Evolutionary conservation across 1,140 invertebrate genomes (phyloP).

Genomic region (Agrilus planipennis): DNA sequence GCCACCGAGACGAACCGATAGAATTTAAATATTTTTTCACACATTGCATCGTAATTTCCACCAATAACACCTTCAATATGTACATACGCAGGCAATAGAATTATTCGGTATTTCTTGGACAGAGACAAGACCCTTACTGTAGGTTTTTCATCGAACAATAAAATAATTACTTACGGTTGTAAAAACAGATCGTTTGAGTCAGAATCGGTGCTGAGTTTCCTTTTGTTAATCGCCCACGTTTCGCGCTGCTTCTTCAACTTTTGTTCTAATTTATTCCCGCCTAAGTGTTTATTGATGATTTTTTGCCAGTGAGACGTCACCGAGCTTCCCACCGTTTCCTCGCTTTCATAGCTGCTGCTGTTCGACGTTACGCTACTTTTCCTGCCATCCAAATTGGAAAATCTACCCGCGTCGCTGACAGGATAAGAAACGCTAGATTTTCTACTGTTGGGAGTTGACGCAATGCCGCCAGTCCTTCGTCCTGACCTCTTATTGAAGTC

Average conservation of each 20-base stretch:
- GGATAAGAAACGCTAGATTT: slow-evolving; percentile 10
- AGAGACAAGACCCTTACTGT: too few relatives aligned
- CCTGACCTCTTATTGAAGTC: too few relatives aligned
- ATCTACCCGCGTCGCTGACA: slow-evolving; percentile 2
- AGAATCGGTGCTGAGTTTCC: slow-evolving; percentile 31
- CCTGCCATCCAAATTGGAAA: slow-evolving; percentile 27
- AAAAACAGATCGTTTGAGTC: slow-evolving; percentile 11
- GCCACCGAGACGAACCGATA: too few relatives aligned
- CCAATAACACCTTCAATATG: too few relatives aligned
- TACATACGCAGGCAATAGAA: too few relatives aligned
- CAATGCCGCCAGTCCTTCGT: slow-evolving; percentile 25
- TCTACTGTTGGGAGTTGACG: slow-evolving; percentile 17
- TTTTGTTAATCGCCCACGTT: slow-evolving; percentile 43
- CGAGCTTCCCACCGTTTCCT: slow-evolving; percentile 31
- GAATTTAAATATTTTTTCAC: too few relatives aligned
- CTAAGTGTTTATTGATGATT: slow-evolving; percentile 42
- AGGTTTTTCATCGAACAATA: too few relatives aligned
- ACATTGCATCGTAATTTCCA: too few relatives aligned
- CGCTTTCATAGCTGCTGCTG: slow-evolving; percentile 43
- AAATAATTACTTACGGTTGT: slow-evolving; percentile 23
- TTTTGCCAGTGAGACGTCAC: slow-evolving; percentile 41
- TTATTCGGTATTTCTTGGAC: too few relatives aligned
- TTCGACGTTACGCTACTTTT: slow-evolving; percentile 43
- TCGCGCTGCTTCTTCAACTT: slow-evolving; percentile 42
- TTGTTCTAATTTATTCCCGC: slow-evolving; percentile 40